phyloP scores from a whole-genome alignment of 53 echinoderm and acorn worm genomes.

The Arbacia lixula region DNA sequence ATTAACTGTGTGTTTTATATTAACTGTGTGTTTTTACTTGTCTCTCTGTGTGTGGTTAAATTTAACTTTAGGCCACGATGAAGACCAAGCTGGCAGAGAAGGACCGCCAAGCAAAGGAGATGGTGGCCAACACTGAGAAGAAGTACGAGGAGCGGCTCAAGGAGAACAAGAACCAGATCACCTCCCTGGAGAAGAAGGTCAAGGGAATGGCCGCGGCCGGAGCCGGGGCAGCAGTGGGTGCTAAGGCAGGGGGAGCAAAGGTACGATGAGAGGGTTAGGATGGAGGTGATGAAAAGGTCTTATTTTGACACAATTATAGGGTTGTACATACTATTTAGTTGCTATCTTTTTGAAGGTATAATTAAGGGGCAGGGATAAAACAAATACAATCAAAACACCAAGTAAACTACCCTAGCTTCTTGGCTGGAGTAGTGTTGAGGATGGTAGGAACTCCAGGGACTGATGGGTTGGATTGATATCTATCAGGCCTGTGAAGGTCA shows the following conservation, averaged over 20 bases:
- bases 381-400: no score
- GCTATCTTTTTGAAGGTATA: no score
- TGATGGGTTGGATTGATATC: no score
- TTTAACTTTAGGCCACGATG: conserved; percentile 72
- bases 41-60: no score
- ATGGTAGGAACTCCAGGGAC: no score
- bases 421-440: no score
- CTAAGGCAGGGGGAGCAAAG: conserved; percentile 49
- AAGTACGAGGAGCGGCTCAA: conserved; percentile 72
- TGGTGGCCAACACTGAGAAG: conserved; percentile 77
- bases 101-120: conserved; percentile 84
- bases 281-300: background rate
- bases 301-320: background rate
- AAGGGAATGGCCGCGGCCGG: conserved; percentile 72
- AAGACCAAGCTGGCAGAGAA: conserved; percentile 94
- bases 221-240: conserved; percentile 65
- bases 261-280: background rate
- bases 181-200: conserved; percentile 89
- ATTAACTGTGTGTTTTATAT: no score
- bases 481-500: no score
- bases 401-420: no score
- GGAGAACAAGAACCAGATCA: conserved; percentile 86
- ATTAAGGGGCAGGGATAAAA: no score
- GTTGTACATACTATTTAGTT: no score
- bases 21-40: no score